These are phyloP conservation scores for Alsophila aescularia DNA, from an alignment of 2,888 invertebrate species.

Conservation along the genomic window DNA sequence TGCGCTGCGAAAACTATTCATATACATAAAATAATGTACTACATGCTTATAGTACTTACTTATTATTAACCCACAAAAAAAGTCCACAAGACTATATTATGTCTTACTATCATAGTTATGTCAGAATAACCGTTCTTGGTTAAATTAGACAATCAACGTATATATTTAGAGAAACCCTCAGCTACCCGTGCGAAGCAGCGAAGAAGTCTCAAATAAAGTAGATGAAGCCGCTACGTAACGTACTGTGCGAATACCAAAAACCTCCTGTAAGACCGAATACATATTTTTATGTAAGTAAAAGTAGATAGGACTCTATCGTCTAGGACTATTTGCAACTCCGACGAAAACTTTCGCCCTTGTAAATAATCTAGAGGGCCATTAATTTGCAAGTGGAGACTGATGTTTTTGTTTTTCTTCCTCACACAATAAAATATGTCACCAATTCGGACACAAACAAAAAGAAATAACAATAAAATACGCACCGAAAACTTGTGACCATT, in stretches of 20 bases:
- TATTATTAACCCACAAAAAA: no score
- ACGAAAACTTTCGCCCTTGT: slow-evolving; percentile 15
- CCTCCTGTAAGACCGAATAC: background rate
- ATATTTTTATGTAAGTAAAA: background rate
- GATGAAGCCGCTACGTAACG: background rate
- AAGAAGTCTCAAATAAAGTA: background rate
- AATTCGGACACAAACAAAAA: slow-evolving; percentile 19
- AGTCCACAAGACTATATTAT: no score
- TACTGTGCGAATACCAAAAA: no score
- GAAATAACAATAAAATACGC: slow-evolving; percentile 63
- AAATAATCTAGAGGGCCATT: slow-evolving; percentile 16
- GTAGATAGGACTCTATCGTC: slow-evolving; percentile 5
- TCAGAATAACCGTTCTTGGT: no score
- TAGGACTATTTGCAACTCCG: slow-evolving; percentile 2
- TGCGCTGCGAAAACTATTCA: no score
- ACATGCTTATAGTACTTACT: no score
- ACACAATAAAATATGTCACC: slow-evolving; percentile 20
- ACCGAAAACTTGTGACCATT: slow-evolving; percentile 97
- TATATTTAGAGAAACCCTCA: no score
- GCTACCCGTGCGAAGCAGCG: no score
- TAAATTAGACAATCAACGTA: no score
- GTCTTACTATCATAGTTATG: no score
- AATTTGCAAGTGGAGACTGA: slow-evolving; percentile 19
- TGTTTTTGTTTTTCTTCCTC: slow-evolving; percentile 29
- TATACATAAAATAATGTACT: no score